phyloP scores from a whole-genome alignment of 2,797 vertebrate species.

The Halcyon badia region DNA sequence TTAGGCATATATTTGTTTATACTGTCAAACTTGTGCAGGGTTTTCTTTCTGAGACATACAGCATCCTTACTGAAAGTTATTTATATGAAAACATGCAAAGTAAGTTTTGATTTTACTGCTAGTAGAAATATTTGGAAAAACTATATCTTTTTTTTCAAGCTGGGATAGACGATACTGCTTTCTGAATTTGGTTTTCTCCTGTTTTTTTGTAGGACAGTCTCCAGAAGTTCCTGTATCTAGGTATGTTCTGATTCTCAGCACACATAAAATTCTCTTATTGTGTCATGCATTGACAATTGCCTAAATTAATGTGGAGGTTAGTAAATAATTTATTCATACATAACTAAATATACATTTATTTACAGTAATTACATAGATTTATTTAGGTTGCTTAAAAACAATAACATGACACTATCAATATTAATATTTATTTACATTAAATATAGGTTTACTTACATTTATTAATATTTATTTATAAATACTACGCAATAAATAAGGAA shows the following conservation, averaged over 20 bases:
- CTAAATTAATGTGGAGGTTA: not conserved
- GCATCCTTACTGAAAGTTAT: not conserved
- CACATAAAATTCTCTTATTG: not conserved
- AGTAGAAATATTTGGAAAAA: not conserved
- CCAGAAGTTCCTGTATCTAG: constrained; percentile 84
- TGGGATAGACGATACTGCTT: not conserved
- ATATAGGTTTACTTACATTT: not conserved
- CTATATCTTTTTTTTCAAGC: not conserved
- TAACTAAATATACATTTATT: not conserved
- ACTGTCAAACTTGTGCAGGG: not conserved
- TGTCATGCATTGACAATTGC: not conserved
- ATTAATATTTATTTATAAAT: not conserved
- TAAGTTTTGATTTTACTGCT: not conserved
- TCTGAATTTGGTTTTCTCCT: constrained; percentile 58
- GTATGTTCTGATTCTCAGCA: constrained; percentile 71
- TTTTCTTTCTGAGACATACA: not conserved
- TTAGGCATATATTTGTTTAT: not conserved
- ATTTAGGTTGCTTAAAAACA: not conserved
- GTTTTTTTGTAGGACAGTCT: constrained; percentile 75
- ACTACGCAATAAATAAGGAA: not conserved
- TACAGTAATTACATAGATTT: not conserved
- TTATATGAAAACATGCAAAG: not conserved
- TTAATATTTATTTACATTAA: not conserved
- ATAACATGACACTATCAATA: not conserved
- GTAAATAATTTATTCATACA: not conserved